Percentiles rank a stretch among this genome's conserved stretches.
Conservation (phyloP, 2,113 vertebrate species). For the Mesembrinibis cayennensis region DNA sequence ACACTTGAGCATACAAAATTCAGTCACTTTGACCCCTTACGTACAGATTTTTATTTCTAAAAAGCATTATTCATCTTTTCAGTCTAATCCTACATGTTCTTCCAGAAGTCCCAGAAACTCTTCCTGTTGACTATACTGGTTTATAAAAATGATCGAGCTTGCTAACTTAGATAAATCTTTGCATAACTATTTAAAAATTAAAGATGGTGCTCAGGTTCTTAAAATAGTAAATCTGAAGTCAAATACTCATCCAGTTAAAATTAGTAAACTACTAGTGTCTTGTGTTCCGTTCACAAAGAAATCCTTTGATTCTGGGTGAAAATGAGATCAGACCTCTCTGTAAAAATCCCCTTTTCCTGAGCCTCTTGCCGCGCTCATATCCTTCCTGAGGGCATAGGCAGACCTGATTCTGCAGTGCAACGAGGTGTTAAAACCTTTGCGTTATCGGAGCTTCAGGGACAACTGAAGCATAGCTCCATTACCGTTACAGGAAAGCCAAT, state of each 20-base stretch:
- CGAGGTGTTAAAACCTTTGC: not conserved
- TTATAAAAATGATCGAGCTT: not conserved
- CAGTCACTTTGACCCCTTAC: not conserved
- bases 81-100: not conserved
- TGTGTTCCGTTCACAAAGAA: not conserved
- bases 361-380: not conserved
- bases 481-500: not conserved
- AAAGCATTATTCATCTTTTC: not conserved
- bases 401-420: not conserved
- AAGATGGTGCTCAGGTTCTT: not conserved
- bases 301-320: not conserved
- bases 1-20: not conserved
- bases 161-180: not conserved
- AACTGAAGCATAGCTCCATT: not conserved
- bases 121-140: not conserved
- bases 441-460: not conserved
- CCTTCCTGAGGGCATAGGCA: not conserved
- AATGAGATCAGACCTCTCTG: not conserved
- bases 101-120: not conserved
- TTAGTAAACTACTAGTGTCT: not conserved
- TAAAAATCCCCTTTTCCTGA: not conserved
- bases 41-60: not conserved
- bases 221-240: not conserved
- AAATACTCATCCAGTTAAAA: not conserved
- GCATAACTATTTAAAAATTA: not conserved